phyloP scores from a whole-genome alignment of 2,888 invertebrate species.

The Drosophila emarginata region DNA sequence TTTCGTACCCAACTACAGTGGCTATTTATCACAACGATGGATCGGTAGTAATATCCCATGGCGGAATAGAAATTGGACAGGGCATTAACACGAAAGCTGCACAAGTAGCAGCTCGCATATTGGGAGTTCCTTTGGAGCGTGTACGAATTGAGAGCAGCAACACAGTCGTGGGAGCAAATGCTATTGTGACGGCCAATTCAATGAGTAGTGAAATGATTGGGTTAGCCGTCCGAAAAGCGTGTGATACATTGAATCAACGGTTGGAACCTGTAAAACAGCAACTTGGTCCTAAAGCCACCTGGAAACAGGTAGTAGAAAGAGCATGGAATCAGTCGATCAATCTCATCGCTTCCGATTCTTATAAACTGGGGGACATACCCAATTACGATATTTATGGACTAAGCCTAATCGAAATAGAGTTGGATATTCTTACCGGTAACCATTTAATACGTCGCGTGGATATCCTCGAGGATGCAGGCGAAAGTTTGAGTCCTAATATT shows the following conservation, averaged over 20 bases:
- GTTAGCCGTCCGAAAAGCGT: slow-evolving; percentile 85
- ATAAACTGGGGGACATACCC: slow-evolving; percentile 83
- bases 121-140: slow-evolving; percentile 84
- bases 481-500: slow-evolving; percentile 88
- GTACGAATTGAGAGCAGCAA: slow-evolving; percentile 53
- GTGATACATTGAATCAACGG: slow-evolving; percentile 85
- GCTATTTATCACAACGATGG: slow-evolving; percentile 89
- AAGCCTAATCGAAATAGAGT: slow-evolving; percentile 87
- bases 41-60: slow-evolving; percentile 88
- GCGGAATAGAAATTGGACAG: slow-evolving; percentile 91
- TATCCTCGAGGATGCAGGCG: slow-evolving; percentile 88
- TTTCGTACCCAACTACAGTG: slow-evolving; percentile 85
- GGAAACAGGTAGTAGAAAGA: slow-evolving; percentile 83
- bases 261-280: slow-evolving; percentile 85
- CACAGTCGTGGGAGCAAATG: slow-evolving; percentile 84
- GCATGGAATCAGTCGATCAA: slow-evolving; percentile 81
- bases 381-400: slow-evolving; percentile 87
- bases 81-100: slow-evolving; percentile 87
- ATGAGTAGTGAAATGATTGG: slow-evolving; percentile 87
- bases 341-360: slow-evolving; percentile 86
- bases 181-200: slow-evolving; percentile 85
- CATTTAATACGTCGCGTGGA: slow-evolving; percentile 87
- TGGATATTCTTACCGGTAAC: slow-evolving; percentile 91
- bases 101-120: slow-evolving; percentile 88
- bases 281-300: slow-evolving; percentile 77